Evolutionary conservation across 2,797 vertebrate genomes (phyloP), one percentile per base, ranked within the genome.

Genomic region (Sebastes dallii): DNA sequence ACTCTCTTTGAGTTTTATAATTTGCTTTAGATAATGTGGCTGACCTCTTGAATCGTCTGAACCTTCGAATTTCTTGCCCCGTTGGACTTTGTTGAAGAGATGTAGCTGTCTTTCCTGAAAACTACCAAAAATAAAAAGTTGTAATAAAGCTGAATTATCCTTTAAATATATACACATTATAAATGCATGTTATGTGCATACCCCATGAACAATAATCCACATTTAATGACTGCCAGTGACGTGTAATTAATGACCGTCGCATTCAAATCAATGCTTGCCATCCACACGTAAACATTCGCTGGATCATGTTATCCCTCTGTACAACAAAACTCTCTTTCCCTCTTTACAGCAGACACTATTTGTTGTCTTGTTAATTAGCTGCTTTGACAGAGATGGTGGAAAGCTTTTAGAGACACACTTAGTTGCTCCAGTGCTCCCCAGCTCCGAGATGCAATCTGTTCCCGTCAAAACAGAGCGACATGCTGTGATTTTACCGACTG

Each of bases 281-380:
- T 80, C 76, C 39, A 81, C 77, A 42, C 34, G 5, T 60, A 29
- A 69, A 64, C 67, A 75, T 76, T 29, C 54, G 50, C 50, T 46
- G 24, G 11, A 54, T 66, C 14, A 25, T 52, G 55, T 50, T 27
- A 6, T 65, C 55, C 55, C 20, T 78, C 42, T 36, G 39, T 62
- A 52, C 12, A 67, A 36, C 36, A 12, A 12, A 27, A 3, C 6
- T 24, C 25, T 65, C 25, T 61, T 34, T 52, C 60, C 30, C 34
- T 69, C 27, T 72, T 36, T 27, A 20, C 70, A 39, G 64, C 59
- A 74, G 66, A 69, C 36, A 39, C 59, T 72, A 32, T 83, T 82
- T 83, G 71, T 74, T 79, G 58, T 82, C 66, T 77, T 77, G 85
- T 84, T 91, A 91, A 91, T 92, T 88, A 88, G 80, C 84, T 72